Percentiles rank a stretch among this genome's conserved stretches.
phyloP scores from a whole-genome alignment of 2,888 invertebrate species.

The Cryptophagus acutangulus region DNA sequence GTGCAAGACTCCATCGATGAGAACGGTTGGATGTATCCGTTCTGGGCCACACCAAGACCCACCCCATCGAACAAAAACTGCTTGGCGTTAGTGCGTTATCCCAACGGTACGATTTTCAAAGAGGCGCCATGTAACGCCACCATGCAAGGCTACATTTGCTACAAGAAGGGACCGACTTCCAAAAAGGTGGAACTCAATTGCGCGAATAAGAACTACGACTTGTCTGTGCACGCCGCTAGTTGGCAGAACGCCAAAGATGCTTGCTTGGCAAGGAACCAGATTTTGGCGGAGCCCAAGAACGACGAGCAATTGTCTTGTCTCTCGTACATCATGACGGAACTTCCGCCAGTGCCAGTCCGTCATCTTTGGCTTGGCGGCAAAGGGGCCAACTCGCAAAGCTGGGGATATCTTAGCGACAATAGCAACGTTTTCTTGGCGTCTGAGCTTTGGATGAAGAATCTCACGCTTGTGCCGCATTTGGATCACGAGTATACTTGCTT shows the following conservation, averaged over 20 bases:
- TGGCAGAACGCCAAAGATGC: background rate
- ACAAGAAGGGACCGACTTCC: background rate
- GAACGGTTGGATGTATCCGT: background rate
- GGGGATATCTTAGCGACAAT: background rate
- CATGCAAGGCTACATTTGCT: background rate
- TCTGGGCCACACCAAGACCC: background rate
- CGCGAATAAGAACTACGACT: background rate
- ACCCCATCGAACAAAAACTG: background rate
- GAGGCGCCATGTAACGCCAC: background rate
- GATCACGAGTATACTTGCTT: background rate
- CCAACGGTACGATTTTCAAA: constrained; percentile 1
- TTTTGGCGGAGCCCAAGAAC: background rate
- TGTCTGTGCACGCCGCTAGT: background rate
- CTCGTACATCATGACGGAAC: background rate
- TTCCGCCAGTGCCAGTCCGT: background rate
- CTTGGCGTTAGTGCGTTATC: background rate
- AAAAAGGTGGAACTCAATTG: background rate
- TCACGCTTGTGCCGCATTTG: background rate
- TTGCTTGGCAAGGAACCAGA: background rate
- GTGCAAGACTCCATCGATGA: background rate
- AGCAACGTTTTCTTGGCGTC: background rate
- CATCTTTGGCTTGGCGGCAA: constrained; percentile 1
- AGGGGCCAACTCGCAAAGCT: background rate
- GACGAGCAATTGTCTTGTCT: background rate
- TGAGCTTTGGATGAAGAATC: background rate